Base-by-base conservation (phyloP, 1,140 invertebrate genomes). In the Drosophila varians region DNA sequence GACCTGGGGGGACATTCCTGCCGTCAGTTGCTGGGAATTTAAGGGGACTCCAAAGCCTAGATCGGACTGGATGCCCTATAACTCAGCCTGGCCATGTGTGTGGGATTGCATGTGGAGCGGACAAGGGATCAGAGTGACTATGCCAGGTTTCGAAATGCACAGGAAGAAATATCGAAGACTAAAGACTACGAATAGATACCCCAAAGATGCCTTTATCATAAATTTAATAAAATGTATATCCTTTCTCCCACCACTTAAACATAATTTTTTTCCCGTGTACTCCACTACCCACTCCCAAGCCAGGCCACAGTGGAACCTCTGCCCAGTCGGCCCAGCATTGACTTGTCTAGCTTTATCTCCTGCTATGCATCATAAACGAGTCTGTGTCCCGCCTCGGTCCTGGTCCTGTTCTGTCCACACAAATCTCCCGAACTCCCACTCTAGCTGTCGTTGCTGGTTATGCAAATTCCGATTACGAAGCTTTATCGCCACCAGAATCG, bases 21-120 rank as follows among this genome's bases (percentile, higher is more conserved):
- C 74, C 75, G 75, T 84, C 80, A 84, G 75, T 84, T 79, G 65
- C 65, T 61, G 61, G 36, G 76, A 86, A 86, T 84, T 83, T 83
- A 83, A 65, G 70, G 49, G 55, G 62, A 58, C 80, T 68, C 49
- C 25, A 49, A 40, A 36, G 21, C 34, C 38, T 25, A 65, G 58
- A 77, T 28, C 54, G 31, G 40, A 47, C 54, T n/a, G 51, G 43
- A 18, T 21, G 14, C 36, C 47, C 68, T 71, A 83, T 74, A 83
- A 77, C 69, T 77, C 62, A 74, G 51, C 18, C 19, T 40, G 48
- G 18, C 65, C 36, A 54, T 58, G 66, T 79, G 77, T 82, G 80
- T 84, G 82, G 80, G 82, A 76, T 70, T 74, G 43, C 43, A 31
- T 52, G 62, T 66, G 57, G 47, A 52, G 49, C 47, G 23, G 64